Percentiles rank a stretch among this genome's conserved stretches.
Evolutionary conservation across 92 coral and sea anemone genomes (phyloP).

Genomic region (Phenganax stokvisi): DNA sequence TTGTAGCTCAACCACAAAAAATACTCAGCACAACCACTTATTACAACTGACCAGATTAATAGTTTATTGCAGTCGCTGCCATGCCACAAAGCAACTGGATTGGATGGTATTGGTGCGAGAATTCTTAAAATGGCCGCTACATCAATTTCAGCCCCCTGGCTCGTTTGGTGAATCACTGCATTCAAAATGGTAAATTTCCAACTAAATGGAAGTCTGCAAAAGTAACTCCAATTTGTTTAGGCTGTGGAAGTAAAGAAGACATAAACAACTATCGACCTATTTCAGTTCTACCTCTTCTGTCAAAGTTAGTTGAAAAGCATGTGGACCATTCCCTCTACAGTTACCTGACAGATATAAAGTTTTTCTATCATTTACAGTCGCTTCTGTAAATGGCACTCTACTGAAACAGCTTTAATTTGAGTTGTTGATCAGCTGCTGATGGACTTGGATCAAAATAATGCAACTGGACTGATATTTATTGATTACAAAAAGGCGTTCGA

Average conservation of each 20-base stretch:
- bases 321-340: slow-evolving; percentile 17
- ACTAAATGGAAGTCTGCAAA: slow-evolving; percentile 45
- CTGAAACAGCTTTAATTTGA: slow-evolving; percentile 34
- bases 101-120: slow-evolving; percentile 1
- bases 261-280: slow-evolving; percentile 4
- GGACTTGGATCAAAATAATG: slow-evolving; percentile 38
- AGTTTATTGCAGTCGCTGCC: not conserved
- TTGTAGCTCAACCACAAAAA: not conserved
- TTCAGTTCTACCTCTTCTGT: not conserved
- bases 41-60: too few species aligned
- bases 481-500: slow-evolving; percentile 43
- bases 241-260: slow-evolving; percentile 37
- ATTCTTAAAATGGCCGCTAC: slow-evolving; percentile 16
- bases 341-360: not conserved
- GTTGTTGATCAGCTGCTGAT: slow-evolving; percentile 36
- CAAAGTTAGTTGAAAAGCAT: slow-evolving; percentile 11
- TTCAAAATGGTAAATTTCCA: slow-evolving; percentile 35
- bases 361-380: slow-evolving; percentile 12
- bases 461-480: slow-evolving; percentile 17
- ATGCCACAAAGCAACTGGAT: not conserved
- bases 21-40: not conserved
- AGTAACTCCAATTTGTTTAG: slow-evolving; percentile 42
- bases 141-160: slow-evolving; percentile 20
- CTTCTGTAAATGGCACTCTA: slow-evolving; percentile 12
- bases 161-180: slow-evolving; percentile 39